A percentile compares a stretch with the other conserved stretches of the same genome.
Evolutionary conservation across 2,797 vertebrate species (phyloP).

Genomic region (Thripadectes ignobilis): DNA sequence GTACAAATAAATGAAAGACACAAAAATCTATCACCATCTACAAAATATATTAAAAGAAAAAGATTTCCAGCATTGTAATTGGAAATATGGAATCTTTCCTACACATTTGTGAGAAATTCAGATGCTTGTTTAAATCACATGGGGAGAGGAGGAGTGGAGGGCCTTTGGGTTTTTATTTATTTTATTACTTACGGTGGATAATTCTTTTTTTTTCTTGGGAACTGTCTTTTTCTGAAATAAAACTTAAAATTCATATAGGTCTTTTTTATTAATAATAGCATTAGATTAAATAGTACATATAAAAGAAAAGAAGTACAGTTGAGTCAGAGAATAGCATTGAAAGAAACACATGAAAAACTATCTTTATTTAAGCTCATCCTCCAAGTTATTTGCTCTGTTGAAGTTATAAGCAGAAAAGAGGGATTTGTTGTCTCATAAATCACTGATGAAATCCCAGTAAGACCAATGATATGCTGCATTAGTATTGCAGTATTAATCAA

Average conservation of each 20-base stretch:
- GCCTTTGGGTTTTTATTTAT: not conserved
- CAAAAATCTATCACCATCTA: not conserved
- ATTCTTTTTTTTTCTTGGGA: not conserved
- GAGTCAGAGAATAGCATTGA: not conserved
- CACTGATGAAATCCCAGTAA: slow-evolving; percentile 19
- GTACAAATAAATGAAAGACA: not conserved
- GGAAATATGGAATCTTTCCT: slow-evolving; percentile 13
- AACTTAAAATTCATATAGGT: slow-evolving; percentile 43
- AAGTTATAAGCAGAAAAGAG: not conserved
- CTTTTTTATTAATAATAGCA: not conserved
- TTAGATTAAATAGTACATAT: slow-evolving; percentile 39
- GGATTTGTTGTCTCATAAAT: slow-evolving; percentile 41
- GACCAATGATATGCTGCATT: slow-evolving; percentile 30
- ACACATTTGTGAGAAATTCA: slow-evolving; percentile 10
- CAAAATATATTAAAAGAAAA: not conserved
- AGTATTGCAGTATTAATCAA: not conserved
- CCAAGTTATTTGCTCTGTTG: slow-evolving; percentile 13
- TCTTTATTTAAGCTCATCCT: not conserved
- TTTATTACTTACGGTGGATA: not conserved
- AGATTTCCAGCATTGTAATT: not conserved
- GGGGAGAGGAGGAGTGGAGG: not conserved
- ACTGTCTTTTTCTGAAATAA: slow-evolving; percentile 9
- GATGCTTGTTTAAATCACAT: not conserved
- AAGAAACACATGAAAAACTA: slow-evolving; percentile 18
- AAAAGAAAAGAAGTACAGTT: slow-evolving; percentile 27